Evolutionary conservation across 1,140 invertebrate species (phyloP).

Genomic region (Drosophila sturtevanti): DNA sequence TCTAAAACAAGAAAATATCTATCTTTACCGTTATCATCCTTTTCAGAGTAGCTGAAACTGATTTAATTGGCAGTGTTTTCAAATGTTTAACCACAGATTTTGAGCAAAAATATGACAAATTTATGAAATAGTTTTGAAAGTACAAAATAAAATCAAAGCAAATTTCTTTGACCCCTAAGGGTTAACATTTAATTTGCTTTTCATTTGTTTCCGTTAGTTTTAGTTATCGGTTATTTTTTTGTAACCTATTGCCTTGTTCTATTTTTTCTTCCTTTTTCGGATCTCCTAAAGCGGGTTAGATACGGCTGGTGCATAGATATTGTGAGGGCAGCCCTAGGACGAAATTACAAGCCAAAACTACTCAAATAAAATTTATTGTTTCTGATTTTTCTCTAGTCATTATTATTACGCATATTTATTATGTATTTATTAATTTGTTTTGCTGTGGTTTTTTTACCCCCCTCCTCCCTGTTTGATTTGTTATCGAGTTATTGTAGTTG

Average conservation of each 20-base stretch:
- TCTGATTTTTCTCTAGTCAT: conserved; percentile 80
- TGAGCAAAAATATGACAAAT: too few relatives aligned
- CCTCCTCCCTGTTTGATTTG: conserved; percentile 61
- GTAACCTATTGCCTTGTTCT: conserved; percentile 12
- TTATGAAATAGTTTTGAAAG: too few relatives aligned
- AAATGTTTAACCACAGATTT: too few relatives aligned
- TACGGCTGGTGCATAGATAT: too few relatives aligned
- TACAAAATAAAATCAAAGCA: too few relatives aligned
- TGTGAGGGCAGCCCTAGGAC: too few relatives aligned
- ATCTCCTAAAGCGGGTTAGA: too few relatives aligned
- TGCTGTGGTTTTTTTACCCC: conserved; percentile 44
- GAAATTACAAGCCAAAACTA: conserved; percentile 33
- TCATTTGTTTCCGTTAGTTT: background rate
- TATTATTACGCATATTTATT: conserved; percentile 78
- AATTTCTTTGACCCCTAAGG: too few relatives aligned
- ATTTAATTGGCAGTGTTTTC: too few relatives aligned
- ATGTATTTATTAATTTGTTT: conserved; percentile 80
- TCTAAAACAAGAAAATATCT: too few relatives aligned
- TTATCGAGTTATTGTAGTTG: conserved; percentile 53
- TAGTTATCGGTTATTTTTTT: background rate
- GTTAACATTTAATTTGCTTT: background rate
- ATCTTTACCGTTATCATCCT: too few relatives aligned
- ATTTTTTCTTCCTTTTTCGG: conserved; percentile 41
- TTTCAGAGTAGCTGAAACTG: too few relatives aligned
- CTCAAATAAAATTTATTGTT: conserved; percentile 79